A percentile compares a stretch with the other conserved stretches of the same genome.
phyloP scores from a whole-genome alignment of 2,888 invertebrate genomes.

The Dasysyrphus albostriatus region DNA sequence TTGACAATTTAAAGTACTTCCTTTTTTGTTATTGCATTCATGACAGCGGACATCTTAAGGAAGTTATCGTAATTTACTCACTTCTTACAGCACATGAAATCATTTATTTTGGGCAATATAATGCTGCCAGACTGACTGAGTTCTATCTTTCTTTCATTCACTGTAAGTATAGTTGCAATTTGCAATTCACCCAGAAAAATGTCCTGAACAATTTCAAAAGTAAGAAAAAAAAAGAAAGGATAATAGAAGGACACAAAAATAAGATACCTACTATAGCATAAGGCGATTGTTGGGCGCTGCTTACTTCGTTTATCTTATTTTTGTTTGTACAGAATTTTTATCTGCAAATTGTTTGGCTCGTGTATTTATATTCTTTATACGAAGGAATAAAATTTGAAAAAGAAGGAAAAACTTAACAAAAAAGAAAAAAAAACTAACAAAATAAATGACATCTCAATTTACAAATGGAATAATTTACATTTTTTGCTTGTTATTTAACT shows the following conservation, averaged over 20 bases:
- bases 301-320: conserved; percentile 53
- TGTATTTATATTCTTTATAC: conserved; percentile 5
- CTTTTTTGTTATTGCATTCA: conserved; percentile 10
- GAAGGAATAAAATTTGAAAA: neutral
- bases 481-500: conserved; percentile 20
- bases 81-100: conserved; percentile 31
- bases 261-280: neutral
- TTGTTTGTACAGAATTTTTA: conserved; percentile 37
- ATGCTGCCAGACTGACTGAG: conserved; percentile 56
- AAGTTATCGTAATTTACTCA: conserved; percentile 39
- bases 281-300: conserved; percentile 28
- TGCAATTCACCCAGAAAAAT: conserved; percentile 30
- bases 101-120: conserved; percentile 47
- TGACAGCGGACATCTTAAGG: conserved; percentile 30
- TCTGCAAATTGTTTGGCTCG: conserved; percentile 57
- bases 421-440: neutral
- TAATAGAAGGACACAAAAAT: conserved; percentile 13
- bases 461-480: conserved; percentile 43
- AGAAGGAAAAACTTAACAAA: neutral
- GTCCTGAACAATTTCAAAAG: conserved; percentile 30
- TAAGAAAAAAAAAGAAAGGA: neutral
- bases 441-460: conserved; percentile 47
- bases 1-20: neutral
- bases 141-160: conserved; percentile 26
- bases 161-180: neutral